Evolutionary conservation across 1,140 invertebrate species (phyloP), one percentile per base, ranked within the genome.

Genomic region (Agrypnia vestita): DNA sequence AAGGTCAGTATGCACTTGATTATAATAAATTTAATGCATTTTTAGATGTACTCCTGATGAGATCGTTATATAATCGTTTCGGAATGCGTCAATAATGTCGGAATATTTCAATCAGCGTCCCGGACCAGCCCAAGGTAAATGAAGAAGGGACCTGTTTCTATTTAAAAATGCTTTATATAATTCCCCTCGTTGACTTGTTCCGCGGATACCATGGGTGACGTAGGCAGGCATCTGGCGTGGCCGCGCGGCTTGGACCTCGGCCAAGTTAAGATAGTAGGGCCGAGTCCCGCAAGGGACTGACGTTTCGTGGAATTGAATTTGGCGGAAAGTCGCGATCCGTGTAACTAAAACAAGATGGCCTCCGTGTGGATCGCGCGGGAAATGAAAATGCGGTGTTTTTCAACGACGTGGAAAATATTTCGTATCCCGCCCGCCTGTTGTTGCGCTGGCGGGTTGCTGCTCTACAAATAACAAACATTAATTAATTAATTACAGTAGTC

Each of bases 191-290:
- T 43, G 44, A 44, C 9, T 13, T 44, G 12, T n/a, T n/a, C 15
- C 35, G 62, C 13, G 35, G 4, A 13, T 44, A 67, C 10, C 21
- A 0, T 15, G 15, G 3, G 44, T 71, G 67, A 71, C 67, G 67
- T 25, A 51, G 67, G 67, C 8, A n/a, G 67, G 13, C 67, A 51
- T 21, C 67, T 51, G 67, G 67, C 67, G 15, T 11, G 64, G 43
- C 15, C n/a, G 13, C 12, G 21, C 13, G 25, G 44, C 21, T 21
- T 71, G 67, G 67, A 71, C 44, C 12, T n/a, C 0, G 15, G 67
- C 67, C 67, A 71, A 49, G 3, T 0, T 6, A 13, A 19, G 56
- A 25, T 25, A 21, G 25, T 19, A 11, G 59, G 59, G 59, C 25
- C 59, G 25, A 62, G 3, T 51, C 25, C 25, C 59, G 25, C 17